Base-by-base conservation (phyloP, 2,888 invertebrate species). In the Petrolisthes manimaculis region DNA sequence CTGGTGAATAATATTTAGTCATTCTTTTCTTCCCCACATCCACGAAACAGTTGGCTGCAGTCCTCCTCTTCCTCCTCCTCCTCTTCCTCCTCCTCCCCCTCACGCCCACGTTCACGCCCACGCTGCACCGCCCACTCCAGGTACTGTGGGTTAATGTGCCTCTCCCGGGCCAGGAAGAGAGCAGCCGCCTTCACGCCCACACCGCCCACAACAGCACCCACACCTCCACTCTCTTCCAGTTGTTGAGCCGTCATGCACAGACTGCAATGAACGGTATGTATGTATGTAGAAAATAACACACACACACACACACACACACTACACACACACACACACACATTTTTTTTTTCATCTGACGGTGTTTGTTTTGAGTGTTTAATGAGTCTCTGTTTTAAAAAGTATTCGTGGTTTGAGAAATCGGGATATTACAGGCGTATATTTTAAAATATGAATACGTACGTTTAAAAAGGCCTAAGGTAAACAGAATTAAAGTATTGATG, bases 151-250 rank as follows among this genome's bases (percentile, higher is more conserved):
- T 71, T 54, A 9, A 83, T 8, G 77, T 14, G 78, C 53, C 51
- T 83, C n/a, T 51, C 82, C 24, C 75, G 54, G 21, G 37, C 67
- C 6, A 86, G 86, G 9, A 86, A 53, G 69, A 67, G 67, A 55
- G 83, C 86, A 24, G 86, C 86, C 3, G 83, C 86, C 56, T 56
- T 83, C 37, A 86, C 78, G 37, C 86, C 86, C 54, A 86, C 83
- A 3, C 21, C 78, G 55, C 86, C 83, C 51, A 86, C 78, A 0
- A 54, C 55, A 9, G 61, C 21, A 3, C 67, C 78, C 61, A 83
- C 86, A 8, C 78, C 77, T 14, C 86, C 86, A 53, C 51, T 82
- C 81, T 86, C 74, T 4, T 21, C 18, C 4, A 82, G 53, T 75
- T 82, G 75, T 51, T 82, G 75, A 4, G 86, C 74, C 5, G 81